Evolutionary conservation across 35 echinoderm and acorn worm genomes (phyloP).

Genomic region (Diadema setosum): DNA sequence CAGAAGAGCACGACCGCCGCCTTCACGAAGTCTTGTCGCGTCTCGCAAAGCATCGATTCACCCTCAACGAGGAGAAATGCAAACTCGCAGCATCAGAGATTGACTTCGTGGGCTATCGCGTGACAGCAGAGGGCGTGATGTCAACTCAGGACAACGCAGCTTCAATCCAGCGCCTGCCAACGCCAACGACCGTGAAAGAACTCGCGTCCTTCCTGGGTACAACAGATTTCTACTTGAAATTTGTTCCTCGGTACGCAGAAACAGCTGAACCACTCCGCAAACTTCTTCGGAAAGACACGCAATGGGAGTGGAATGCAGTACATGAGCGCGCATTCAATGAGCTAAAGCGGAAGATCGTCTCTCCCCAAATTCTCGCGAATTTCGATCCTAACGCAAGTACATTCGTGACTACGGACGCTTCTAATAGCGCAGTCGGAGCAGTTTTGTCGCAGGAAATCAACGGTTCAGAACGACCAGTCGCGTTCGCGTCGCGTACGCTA

Average conservation of each 20-base stretch:
- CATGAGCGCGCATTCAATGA: neutral
- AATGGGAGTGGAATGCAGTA: neutral
- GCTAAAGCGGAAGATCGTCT: neutral
- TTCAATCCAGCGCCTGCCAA: too few relatives aligned
- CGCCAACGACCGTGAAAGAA: too few relatives aligned
- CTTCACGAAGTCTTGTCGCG: neutral
- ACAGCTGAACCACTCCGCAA: neutral
- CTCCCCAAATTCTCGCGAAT: neutral
- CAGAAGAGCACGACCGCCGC: neutral
- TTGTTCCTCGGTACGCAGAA: too few relatives aligned
- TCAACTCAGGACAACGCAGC: neutral
- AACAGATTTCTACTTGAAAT: too few relatives aligned
- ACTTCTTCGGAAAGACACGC: neutral
- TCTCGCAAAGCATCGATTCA: neutral
- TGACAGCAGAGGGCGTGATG: neutral
- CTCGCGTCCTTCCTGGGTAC: too few relatives aligned
- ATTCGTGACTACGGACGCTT: constrained; percentile 7
- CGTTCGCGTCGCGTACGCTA: too few relatives aligned
- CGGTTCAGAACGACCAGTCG: constrained; percentile 21
- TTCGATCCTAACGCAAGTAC: neutral
- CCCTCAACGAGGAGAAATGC: constrained; percentile 39
- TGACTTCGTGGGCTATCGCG: constrained; percentile 4
- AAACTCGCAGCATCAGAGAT: neutral
- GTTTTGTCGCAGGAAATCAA: constrained; percentile 43
- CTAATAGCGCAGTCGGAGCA: neutral